These are phyloP conservation scores for Ridgeia piscesae DNA, from an alignment of 1,140 invertebrate species.

Conservation along the genomic window DNA sequence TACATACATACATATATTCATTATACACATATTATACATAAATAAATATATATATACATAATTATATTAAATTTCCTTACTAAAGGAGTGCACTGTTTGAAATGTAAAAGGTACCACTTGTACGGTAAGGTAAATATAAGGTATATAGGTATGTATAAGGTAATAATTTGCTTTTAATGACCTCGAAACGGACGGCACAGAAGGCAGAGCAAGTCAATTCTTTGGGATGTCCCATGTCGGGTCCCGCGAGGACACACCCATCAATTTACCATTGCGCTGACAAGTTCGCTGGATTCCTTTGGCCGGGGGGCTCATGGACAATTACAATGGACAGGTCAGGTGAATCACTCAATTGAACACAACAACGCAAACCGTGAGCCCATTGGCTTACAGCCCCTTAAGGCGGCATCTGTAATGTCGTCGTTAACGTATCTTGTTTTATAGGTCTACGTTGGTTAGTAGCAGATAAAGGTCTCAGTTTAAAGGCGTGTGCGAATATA, in stretches of 20 bases:
- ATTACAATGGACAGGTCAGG: neutral
- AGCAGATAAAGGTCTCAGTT: neutral
- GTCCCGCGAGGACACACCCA: neutral
- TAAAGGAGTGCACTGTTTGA: no score
- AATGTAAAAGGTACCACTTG: no score
- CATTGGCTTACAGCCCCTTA: neutral
- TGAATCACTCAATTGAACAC: neutral
- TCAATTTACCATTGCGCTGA: neutral
- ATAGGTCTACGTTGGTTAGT: neutral
- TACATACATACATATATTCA: no score
- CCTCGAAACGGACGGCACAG: neutral
- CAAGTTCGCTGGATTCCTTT: neutral
- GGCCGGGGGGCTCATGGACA: neutral
- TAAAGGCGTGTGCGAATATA: neutral
- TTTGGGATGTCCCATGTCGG: neutral
- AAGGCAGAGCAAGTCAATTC: neutral
- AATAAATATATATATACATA: no score
- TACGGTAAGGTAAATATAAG: no score
- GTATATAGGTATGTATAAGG: no score
- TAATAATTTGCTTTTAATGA: neutral
- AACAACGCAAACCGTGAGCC: neutral
- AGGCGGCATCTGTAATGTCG: neutral
- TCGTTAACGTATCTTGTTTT: neutral
- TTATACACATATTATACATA: no score
- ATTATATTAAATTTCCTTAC: no score